Percentiles rank a stretch among this genome's conserved stretches.
These are phyloP conservation scores for Hemitrygon akajei DNA, from an alignment of 2,797 vertebrate genomes.

Conservation along the genomic window DNA sequence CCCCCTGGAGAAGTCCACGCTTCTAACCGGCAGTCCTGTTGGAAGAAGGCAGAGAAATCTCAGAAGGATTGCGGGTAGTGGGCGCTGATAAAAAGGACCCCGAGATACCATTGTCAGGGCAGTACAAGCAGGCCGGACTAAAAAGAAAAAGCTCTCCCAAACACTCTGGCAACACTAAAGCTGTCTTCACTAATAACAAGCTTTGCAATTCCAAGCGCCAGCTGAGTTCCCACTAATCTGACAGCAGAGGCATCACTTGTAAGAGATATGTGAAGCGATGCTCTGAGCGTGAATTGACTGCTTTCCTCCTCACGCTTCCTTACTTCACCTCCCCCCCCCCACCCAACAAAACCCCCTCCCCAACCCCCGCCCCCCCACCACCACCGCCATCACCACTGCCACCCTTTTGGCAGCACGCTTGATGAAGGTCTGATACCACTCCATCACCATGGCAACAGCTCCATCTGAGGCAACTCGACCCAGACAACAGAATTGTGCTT, in stretches of 20 bases:
- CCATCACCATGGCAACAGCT: conserved; percentile 77
- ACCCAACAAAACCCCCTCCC: conserved; percentile 44
- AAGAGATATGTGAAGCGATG: conserved; percentile 31
- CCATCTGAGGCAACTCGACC: conserved; percentile 56
- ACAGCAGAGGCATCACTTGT: conserved; percentile 36
- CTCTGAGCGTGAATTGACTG: conserved; percentile 31
- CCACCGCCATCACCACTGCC: conserved; percentile 50
- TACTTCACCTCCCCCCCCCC: conserved; percentile 46
- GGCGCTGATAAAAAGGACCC: conserved; percentile 79
- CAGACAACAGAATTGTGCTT: conserved; percentile 37
- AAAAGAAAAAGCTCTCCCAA: conserved; percentile 23
- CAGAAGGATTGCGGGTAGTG: conserved; percentile 87
- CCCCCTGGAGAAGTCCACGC: conserved; percentile 94
- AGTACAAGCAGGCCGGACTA: not conserved
- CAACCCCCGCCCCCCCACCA: conserved; percentile 53
- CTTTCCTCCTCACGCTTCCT: conserved; percentile 39
- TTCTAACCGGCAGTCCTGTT: conserved; percentile 96
- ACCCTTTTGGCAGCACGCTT: conserved; percentile 49
- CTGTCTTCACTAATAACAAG: conserved; percentile 35
- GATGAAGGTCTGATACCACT: conserved; percentile 58
- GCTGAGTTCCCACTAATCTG: conserved; percentile 31
- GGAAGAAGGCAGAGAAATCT: conserved; percentile 98
- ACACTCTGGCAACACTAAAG: conserved; percentile 31
- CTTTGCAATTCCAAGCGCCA: conserved; percentile 37
- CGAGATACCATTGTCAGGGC: conserved; percentile 73